Evolutionary conservation across 2,113 vertebrate species (phyloP).

Genomic region (Fukomys damarensis): DNA sequence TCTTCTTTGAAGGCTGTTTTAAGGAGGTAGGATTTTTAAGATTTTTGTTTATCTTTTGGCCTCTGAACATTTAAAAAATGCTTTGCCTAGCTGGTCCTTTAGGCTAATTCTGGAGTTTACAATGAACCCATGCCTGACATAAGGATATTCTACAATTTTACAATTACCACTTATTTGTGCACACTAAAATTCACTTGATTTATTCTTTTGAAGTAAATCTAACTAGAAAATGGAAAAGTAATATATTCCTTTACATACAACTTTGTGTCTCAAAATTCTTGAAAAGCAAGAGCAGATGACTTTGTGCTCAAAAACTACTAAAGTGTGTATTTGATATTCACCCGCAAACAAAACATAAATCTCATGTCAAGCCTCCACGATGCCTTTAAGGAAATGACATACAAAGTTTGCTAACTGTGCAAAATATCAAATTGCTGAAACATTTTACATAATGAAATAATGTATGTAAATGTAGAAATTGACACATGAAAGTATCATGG

Average conservation of each 20-base stretch:
- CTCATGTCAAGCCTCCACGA: slow-evolving; percentile 53
- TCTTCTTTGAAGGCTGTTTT: slow-evolving; percentile 75
- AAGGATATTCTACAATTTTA: slow-evolving; percentile 75
- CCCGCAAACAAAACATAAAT: slow-evolving; percentile 80
- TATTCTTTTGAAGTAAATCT: slow-evolving; percentile 75
- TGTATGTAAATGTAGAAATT: slow-evolving; percentile 81
- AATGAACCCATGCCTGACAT: slow-evolving; percentile 66
- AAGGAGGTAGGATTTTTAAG: slow-evolving; percentile 82
- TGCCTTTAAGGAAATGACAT: no score
- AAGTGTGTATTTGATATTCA: slow-evolving; percentile 80
- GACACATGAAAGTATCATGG: slow-evolving; percentile 75
- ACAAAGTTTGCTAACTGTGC: slow-evolving; percentile 84
- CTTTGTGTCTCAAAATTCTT: slow-evolving; percentile 71
- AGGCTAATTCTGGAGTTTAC: slow-evolving; percentile 72
- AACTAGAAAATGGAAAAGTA: slow-evolving; percentile 78
- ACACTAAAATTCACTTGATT: slow-evolving; percentile 76
- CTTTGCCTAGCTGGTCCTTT: slow-evolving; percentile 77
- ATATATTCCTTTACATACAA: slow-evolving; percentile 77
- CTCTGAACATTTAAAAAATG: slow-evolving; percentile 75
- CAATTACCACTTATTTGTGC: slow-evolving; percentile 74
- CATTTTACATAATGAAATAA: slow-evolving; percentile 85
- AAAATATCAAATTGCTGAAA: slow-evolving; percentile 85
- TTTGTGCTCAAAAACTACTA: slow-evolving; percentile 77
- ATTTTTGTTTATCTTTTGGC: slow-evolving; percentile 70
- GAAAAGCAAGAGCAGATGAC: slow-evolving; percentile 76